phyloP scores from a whole-genome alignment of 2,797 vertebrate genomes.

The Danio kyathit region DNA sequence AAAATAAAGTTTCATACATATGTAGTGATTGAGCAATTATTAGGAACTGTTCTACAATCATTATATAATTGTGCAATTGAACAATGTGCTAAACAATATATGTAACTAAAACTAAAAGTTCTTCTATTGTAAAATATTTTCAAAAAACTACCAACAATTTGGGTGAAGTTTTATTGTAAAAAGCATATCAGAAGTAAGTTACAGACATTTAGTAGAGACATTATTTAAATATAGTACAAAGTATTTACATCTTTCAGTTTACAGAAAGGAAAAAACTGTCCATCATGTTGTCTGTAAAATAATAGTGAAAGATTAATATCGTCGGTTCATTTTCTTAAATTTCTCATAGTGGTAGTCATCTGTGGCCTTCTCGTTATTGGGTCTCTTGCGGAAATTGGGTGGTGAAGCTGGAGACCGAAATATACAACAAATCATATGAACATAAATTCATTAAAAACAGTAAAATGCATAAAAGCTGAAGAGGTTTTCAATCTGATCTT shows the following conservation, averaged over 20 bases:
- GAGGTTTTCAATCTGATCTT: conserved; percentile 61
- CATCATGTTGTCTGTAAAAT: background rate
- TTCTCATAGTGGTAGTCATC: conserved; percentile 99
- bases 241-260: conserved; percentile 35
- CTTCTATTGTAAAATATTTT: background rate
- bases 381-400: conserved; percentile 91
- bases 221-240: conserved; percentile 4
- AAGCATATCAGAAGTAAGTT: background rate
- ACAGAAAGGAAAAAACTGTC: background rate
- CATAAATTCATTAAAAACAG: background rate
- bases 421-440: background rate
- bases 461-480: background rate
- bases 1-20: background rate
- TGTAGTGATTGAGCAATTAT: background rate
- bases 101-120: background rate
- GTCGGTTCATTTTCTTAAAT: conserved; percentile 98
- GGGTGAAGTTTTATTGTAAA: conserved; percentile 16
- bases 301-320: conserved; percentile 81
- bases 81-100: background rate
- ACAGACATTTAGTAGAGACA: background rate
- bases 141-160: background rate
- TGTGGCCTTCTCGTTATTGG: conserved; percentile 95
- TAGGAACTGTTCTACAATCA: background rate
- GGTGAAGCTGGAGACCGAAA: conserved; percentile 75
- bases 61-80: no score